Conservation (phyloP, 2,888 invertebrate genomes). For the Trissolcus japonicus region DNA sequence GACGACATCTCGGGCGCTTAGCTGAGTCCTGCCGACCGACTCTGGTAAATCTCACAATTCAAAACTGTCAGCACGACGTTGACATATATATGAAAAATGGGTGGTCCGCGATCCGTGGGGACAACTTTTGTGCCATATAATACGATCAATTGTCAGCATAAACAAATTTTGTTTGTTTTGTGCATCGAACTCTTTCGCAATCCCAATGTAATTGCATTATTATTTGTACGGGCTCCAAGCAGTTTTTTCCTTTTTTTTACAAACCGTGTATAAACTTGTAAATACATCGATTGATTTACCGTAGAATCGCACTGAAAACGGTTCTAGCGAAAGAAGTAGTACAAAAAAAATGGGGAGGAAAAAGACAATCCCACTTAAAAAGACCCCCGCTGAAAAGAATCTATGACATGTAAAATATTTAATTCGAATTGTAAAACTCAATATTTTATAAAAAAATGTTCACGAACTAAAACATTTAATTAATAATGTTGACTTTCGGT, state of each 20-base stretch:
- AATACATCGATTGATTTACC: constrained; percentile 21
- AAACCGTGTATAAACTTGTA: constrained; percentile 37
- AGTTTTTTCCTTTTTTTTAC: constrained; percentile 10
- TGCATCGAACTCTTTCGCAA: not conserved
- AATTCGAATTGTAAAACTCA: too few relatives aligned
- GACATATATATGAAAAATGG: not conserved
- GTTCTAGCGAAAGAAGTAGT: too few relatives aligned
- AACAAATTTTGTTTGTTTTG: not conserved
- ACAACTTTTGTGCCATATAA: constrained; percentile 27
- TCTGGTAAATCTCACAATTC: not conserved
- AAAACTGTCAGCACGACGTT: not conserved
- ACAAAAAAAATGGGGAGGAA: too few relatives aligned
- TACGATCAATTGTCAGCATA: not conserved
- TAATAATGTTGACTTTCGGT: too few relatives aligned
- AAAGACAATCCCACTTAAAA: too few relatives aligned
- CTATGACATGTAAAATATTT: too few relatives aligned
- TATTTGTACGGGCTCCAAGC: not conserved
- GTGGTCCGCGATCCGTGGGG: constrained; percentile 9
- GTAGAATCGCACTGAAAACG: too few relatives aligned
- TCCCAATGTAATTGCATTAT: too few relatives aligned
- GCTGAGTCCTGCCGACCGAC: constrained; percentile 61
- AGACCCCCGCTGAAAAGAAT: too few relatives aligned
- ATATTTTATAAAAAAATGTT: too few relatives aligned
- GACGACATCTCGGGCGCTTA: constrained; percentile 67
- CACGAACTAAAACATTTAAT: too few relatives aligned